Percentiles rank a stretch among this genome's conserved stretches.
These are phyloP conservation scores for Matsumyia berberina DNA, from an alignment of 2,888 invertebrate genomes.

Conservation along the genomic window DNA sequence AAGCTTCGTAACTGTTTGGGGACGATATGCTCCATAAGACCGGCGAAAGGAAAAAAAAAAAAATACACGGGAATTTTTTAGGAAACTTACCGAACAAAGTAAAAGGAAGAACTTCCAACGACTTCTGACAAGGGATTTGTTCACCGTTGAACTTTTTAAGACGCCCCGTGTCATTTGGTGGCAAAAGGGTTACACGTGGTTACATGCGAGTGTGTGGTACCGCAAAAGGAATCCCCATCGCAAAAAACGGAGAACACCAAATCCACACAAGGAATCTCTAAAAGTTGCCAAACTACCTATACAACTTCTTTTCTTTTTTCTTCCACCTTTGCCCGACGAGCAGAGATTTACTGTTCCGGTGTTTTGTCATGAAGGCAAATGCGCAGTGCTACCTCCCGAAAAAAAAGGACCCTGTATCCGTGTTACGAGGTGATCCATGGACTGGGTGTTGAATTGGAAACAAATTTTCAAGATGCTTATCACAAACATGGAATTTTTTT, in stretches of 20 bases:
- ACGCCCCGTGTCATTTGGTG: constrained; percentile 57
- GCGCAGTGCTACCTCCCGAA: constrained; percentile 21
- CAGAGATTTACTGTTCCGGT: constrained; percentile 52
- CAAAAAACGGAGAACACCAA: not conserved
- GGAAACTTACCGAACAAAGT: constrained; percentile 59
- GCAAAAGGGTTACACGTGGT: constrained; percentile 59
- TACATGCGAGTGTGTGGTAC: constrained; percentile 21
- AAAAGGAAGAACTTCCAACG: constrained; percentile 58
- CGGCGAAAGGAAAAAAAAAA: constrained; percentile 19
- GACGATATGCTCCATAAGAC: constrained; percentile 48
- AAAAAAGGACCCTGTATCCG: constrained; percentile 27
- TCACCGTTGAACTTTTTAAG: constrained; percentile 71
- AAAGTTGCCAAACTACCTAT: constrained; percentile 49
- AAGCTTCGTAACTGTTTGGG: constrained; percentile 55
- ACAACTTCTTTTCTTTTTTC: constrained; percentile 14
- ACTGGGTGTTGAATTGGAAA: constrained; percentile 45
- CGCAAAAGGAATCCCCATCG: not conserved
- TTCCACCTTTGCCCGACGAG: not conserved
- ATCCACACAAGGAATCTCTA: constrained; percentile 47
- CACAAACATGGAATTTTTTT: constrained; percentile 10
- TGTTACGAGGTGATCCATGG: constrained; percentile 1
- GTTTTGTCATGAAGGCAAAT: constrained; percentile 56
- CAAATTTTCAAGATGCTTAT: constrained; percentile 37
- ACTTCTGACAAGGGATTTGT: constrained; percentile 72
- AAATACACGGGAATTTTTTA: constrained; percentile 14